Conservation (phyloP, 2,888 invertebrate species). For the Drosophila suboccidentalis region DNA sequence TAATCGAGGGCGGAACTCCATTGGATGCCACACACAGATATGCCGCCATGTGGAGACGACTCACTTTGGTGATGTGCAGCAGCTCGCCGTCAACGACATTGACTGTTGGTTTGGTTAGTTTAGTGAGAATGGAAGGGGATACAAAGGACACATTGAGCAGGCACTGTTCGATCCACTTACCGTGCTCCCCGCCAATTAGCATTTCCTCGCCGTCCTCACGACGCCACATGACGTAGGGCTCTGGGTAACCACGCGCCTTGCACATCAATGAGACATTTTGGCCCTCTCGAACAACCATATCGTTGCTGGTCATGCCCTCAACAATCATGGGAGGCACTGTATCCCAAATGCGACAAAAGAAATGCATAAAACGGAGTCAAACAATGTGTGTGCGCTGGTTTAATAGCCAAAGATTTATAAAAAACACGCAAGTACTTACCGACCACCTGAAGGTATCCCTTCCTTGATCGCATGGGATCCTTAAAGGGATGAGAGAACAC, state of each 20-base stretch:
- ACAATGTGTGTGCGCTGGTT: conserved; percentile 17
- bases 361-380: neutral
- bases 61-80: conserved; percentile 94
- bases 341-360: neutral
- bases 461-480: conserved; percentile 96
- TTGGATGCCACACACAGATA: conserved; percentile 97
- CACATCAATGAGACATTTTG: conserved; percentile 95
- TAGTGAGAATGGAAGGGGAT: conserved; percentile 1
- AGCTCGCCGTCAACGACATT: conserved; percentile 95
- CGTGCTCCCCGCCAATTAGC: conserved; percentile 95
- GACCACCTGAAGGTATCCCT: conserved; percentile 96
- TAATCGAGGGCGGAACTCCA: conserved; percentile 96
- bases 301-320: conserved; percentile 95
- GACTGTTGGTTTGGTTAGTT: conserved; percentile 86
- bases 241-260: conserved; percentile 94
- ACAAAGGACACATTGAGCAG: conserved; percentile 14
- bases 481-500: neutral
- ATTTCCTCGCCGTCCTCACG: conserved; percentile 95
- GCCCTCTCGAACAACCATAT: conserved; percentile 96
- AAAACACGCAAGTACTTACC: conserved; percentile 88
- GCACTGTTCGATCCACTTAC: conserved; percentile 86
- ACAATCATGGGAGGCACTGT: conserved; percentile 96
- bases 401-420: conserved; percentile 19
- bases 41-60: conserved; percentile 96
- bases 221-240: conserved; percentile 97